These are phyloP conservation scores for Chrysogorgia sp. DNA, from an alignment of 92 coral and sea anemone genomes.

Conservation along the genomic window DNA sequence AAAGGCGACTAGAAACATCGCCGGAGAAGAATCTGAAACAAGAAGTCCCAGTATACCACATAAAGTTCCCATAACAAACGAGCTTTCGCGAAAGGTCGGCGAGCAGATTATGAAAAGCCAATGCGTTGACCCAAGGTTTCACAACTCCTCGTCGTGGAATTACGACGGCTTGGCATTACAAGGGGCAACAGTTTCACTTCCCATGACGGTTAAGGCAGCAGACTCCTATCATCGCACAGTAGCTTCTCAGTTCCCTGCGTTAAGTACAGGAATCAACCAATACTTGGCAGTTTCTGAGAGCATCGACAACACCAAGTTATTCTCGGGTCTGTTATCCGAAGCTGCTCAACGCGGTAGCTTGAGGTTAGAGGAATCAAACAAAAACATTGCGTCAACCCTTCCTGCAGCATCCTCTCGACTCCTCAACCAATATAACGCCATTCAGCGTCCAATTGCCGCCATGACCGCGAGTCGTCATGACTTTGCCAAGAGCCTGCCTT, in stretches of 20 bases:
- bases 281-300: slow-evolving; percentile 14
- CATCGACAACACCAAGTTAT: slow-evolving; percentile 30
- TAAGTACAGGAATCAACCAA: slow-evolving; percentile 7
- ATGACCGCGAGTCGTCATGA: slow-evolving; percentile 21
- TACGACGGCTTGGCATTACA: slow-evolving; percentile 27
- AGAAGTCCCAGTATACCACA: slow-evolving; percentile 28
- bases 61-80: slow-evolving; percentile 29
- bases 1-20: slow-evolving; percentile 24
- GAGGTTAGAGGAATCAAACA: slow-evolving; percentile 30
- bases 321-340: slow-evolving; percentile 27
- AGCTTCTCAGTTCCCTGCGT: slow-evolving; percentile 11
- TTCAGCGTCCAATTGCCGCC: slow-evolving; percentile 34
- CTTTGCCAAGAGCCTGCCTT: slow-evolving; percentile 25
- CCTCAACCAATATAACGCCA: slow-evolving; percentile 31
- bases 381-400: slow-evolving; percentile 14
- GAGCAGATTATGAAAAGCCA: slow-evolving; percentile 25
- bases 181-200: slow-evolving; percentile 34
- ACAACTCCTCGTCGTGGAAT: slow-evolving; percentile 28
- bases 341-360: slow-evolving; percentile 35
- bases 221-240: slow-evolving; percentile 36
- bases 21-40: not conserved
- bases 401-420: slow-evolving; percentile 20
- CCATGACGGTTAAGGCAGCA: slow-evolving; percentile 20
- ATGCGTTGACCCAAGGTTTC: slow-evolving; percentile 17
- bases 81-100: slow-evolving; percentile 41